Evolutionary conservation across 2,888 invertebrate species (phyloP).

Genomic region (Dryobotodes eremita): DNA sequence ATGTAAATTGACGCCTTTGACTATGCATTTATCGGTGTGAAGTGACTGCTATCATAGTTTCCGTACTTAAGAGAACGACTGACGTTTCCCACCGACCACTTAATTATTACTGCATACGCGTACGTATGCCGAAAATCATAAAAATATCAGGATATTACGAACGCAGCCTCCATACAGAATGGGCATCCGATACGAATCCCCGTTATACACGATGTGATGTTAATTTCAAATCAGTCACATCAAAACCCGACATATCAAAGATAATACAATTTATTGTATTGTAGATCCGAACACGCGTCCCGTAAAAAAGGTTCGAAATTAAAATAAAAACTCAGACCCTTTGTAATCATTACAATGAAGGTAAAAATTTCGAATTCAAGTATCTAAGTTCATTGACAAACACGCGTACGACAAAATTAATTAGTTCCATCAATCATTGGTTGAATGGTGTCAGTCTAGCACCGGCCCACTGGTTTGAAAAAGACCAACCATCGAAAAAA

Average conservation of each 20-base stretch:
- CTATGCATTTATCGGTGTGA: slow-evolving; percentile 56
- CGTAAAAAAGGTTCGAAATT: slow-evolving; percentile 68
- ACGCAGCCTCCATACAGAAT: slow-evolving; percentile 45
- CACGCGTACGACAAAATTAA: slow-evolving; percentile 87
- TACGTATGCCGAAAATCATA: slow-evolving; percentile 42
- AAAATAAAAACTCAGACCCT: slow-evolving; percentile 73
- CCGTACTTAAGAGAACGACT: slow-evolving; percentile 18
- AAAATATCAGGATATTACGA: slow-evolving; percentile 52
- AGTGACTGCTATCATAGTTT: slow-evolving; percentile 47
- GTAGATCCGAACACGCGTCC: slow-evolving; percentile 50
- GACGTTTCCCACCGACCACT: slow-evolving; percentile 27
- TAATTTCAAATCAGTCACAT: slow-evolving; percentile 54
- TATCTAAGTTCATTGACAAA: slow-evolving; percentile 79
- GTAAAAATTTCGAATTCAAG: slow-evolving; percentile 82
- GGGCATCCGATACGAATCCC: slow-evolving; percentile 30
- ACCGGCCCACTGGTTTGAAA: slow-evolving; percentile 85
- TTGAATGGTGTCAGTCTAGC: slow-evolving; percentile 84
- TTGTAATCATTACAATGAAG: slow-evolving; percentile 79
- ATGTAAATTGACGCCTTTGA: slow-evolving; percentile 64
- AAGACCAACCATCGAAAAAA: slow-evolving; percentile 81
- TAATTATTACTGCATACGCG: slow-evolving; percentile 43
- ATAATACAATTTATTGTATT: slow-evolving; percentile 59
- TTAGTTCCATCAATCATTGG: slow-evolving; percentile 90
- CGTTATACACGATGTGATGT: slow-evolving; percentile 30
- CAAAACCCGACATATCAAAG: slow-evolving; percentile 45